Conservation (phyloP, 2,113 vertebrate genomes). For the Ailurus styani region DNA sequence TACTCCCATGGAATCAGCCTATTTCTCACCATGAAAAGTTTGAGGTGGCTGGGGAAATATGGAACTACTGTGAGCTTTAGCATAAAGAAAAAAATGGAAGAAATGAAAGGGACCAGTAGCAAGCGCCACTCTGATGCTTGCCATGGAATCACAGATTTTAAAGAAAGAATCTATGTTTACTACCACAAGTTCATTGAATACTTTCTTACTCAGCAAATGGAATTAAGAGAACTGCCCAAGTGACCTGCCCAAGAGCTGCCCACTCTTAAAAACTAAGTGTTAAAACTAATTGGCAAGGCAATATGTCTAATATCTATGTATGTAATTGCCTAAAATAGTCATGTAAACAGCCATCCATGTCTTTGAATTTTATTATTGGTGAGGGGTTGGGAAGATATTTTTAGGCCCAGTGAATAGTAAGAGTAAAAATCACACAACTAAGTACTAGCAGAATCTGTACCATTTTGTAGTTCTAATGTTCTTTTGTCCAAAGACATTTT, state of each 20-base stretch:
- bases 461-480: not conserved
- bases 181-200: not conserved
- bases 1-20: not conserved
- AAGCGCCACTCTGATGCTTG: not conserved
- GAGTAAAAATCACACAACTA: not conserved
- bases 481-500: not conserved
- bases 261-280: not conserved
- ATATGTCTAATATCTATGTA: not conserved
- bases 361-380: not conserved
- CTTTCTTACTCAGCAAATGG: not conserved
- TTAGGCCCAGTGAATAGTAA: not conserved
- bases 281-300: not conserved
- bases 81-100: not conserved
- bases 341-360: not conserved
- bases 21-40: not conserved
- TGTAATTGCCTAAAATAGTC: not conserved
- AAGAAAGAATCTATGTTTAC: not conserved
- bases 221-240: not conserved
- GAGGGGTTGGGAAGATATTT: not conserved
- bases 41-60: not conserved
- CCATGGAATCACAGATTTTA: not conserved
- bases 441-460: not conserved
- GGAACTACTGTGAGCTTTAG: not conserved
- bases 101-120: not conserved
- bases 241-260: no score